These are phyloP conservation scores for Incurvaria masculella DNA, from an alignment of 2,888 invertebrate genomes.

Conservation along the genomic window DNA sequence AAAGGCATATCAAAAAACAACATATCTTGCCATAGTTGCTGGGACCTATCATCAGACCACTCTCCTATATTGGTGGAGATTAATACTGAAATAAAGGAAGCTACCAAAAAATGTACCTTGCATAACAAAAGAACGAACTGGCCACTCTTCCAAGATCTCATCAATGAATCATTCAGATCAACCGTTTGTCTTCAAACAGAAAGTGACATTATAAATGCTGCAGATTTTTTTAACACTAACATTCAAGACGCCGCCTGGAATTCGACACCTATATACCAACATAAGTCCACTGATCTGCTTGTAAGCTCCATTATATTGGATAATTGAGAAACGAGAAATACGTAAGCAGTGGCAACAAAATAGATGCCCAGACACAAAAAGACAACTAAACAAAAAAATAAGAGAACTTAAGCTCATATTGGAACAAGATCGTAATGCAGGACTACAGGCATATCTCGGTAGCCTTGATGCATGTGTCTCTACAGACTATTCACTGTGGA, in stretches of 20 bases:
- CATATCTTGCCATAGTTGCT: conserved; percentile 6
- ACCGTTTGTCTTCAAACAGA: not conserved
- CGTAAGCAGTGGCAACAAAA: not conserved
- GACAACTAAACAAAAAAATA: not conserved
- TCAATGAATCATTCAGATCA: not conserved
- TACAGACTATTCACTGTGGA: too few species aligned
- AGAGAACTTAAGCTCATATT: too few species aligned
- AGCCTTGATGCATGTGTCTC: too few species aligned
- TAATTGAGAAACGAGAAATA: not conserved
- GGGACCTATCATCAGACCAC: too few species aligned
- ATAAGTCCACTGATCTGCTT: not conserved
- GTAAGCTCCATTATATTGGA: not conserved
- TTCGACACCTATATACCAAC: not conserved
- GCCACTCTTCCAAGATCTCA: not conserved
- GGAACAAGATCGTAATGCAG: too few species aligned
- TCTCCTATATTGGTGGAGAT: not conserved
- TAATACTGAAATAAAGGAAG: not conserved
- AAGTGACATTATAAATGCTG: not conserved
- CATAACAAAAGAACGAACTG: not conserved
- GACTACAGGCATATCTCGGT: too few species aligned
- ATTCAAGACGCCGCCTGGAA: not conserved
- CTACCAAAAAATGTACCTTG: not conserved
- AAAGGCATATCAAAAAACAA: conserved; percentile 4
- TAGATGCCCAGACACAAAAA: not conserved
- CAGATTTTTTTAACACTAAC: not conserved